These are phyloP conservation scores for Chloroceryle aenea DNA, from an alignment of 2,113 vertebrate genomes.

Conservation along the genomic window DNA sequence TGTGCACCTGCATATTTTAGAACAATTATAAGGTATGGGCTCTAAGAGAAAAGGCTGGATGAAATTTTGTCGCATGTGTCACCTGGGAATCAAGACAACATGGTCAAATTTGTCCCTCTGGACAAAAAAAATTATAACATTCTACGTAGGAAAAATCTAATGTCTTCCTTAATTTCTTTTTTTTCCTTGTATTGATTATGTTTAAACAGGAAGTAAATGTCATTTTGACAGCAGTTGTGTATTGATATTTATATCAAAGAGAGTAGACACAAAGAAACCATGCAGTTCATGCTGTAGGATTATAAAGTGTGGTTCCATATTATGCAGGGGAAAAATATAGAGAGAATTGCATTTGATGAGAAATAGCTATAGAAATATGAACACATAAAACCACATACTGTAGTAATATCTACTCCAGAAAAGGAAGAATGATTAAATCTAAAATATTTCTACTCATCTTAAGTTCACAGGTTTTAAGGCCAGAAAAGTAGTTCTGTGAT, in stretches of 20 bases:
- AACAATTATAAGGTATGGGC: fast-evolving
- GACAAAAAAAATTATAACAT: neutral
- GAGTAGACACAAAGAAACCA: neutral
- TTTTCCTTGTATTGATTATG: neutral
- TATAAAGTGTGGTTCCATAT: neutral
- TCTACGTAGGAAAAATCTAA: neutral
- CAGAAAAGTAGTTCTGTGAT: neutral
- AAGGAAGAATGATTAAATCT: neutral
- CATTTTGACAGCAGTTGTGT: neutral
- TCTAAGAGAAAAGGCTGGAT: neutral
- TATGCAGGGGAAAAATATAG: neutral
- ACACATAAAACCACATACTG: neutral
- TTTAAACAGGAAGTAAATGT: neutral
- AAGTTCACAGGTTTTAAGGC: neutral
- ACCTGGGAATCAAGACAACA: neutral
- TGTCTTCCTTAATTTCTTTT: neutral
- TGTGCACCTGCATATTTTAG: neutral
- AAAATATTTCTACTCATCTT: neutral
- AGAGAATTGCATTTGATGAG: neutral
- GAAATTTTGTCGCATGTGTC: neutral
- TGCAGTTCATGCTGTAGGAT: neutral
- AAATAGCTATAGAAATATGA: neutral
- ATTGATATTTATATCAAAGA: conserved; percentile 25
- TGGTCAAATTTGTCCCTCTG: neutral
- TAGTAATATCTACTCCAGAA: neutral